Evolutionary conservation across 2,888 invertebrate genomes (phyloP).

Genomic region (Aporophyla nigra): DNA sequence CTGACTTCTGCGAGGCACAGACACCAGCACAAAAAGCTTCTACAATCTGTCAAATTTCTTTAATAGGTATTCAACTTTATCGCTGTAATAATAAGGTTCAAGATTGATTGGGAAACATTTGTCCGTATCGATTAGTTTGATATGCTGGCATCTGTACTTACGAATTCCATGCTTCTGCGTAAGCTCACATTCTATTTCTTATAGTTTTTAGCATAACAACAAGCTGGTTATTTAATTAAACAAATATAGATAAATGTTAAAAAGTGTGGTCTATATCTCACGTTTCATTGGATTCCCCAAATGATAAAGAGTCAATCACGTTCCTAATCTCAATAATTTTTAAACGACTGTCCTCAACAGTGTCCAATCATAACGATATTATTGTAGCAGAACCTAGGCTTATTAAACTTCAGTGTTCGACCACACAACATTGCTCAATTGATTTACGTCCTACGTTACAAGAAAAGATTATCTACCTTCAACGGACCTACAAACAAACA

Average conservation of each 20-base stretch:
- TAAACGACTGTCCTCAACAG: conserved; percentile 12
- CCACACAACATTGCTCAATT: conserved; percentile 20
- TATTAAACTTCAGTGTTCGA: conserved; percentile 17
- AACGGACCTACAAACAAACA: conserved; percentile 34
- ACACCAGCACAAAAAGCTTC: no score
- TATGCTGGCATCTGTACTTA: no score
- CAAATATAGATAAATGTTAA: neutral
- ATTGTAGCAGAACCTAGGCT: neutral
- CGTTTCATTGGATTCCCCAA: neutral
- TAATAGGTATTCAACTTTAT: no score
- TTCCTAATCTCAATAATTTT: neutral
- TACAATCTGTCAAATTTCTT: no score
- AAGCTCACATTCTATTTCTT: neutral
- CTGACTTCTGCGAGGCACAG: neutral
- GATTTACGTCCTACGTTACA: conserved; percentile 15
- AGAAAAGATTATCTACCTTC: conserved; percentile 24
- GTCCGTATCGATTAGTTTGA: no score
- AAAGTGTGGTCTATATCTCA: neutral
- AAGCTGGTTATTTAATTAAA: neutral
- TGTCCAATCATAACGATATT: conserved; percentile 16
- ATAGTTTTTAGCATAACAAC: neutral
- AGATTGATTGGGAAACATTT: no score
- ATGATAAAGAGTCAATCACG: neutral
- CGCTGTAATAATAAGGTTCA: no score
- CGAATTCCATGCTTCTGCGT: neutral